Evolutionary conservation across 2,888 invertebrate genomes (phyloP).

Genomic region (Noctua janthe): DNA sequence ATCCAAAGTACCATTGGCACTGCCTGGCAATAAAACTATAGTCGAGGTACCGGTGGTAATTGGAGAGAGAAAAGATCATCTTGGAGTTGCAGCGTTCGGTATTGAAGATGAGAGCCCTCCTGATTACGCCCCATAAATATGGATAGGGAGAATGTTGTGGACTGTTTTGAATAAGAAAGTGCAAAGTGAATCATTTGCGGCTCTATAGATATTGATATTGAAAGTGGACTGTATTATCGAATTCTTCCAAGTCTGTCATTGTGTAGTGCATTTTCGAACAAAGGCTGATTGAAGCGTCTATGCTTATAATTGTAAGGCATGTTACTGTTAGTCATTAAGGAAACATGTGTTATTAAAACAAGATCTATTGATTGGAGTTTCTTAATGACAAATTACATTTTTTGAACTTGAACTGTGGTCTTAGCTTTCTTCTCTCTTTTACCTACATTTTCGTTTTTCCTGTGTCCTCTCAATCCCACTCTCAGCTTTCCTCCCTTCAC

Average conservation of each 20-base stretch:
- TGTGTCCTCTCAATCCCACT: neutral
- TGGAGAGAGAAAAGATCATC: slow-evolving; percentile 53
- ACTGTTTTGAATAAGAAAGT: neutral
- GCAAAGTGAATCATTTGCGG: neutral
- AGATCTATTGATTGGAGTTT: neutral
- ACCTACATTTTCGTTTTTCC: neutral
- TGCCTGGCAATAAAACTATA: slow-evolving; percentile 65
- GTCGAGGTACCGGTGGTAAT: slow-evolving; percentile 69
- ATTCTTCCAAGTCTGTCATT: neutral
- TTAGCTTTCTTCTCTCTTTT: neutral
- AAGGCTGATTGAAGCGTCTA: neutral
- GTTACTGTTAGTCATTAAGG: neutral
- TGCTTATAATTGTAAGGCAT: neutral
- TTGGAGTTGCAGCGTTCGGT: neutral
- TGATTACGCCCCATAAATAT: slow-evolving; percentile 1
- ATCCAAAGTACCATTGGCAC: slow-evolving; percentile 66
- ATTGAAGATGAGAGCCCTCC: neutral
- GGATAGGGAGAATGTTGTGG: fast-evolving
- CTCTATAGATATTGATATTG: neutral
- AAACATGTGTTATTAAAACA: neutral
- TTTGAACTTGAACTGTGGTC: neutral
- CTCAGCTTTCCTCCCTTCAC: neutral
- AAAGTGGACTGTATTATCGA: neutral
- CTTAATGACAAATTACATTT: neutral
- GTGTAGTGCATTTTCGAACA: neutral